Base-by-base conservation (phyloP, 1,140 invertebrate species). In the Eupristina koningsbergeri region DNA sequence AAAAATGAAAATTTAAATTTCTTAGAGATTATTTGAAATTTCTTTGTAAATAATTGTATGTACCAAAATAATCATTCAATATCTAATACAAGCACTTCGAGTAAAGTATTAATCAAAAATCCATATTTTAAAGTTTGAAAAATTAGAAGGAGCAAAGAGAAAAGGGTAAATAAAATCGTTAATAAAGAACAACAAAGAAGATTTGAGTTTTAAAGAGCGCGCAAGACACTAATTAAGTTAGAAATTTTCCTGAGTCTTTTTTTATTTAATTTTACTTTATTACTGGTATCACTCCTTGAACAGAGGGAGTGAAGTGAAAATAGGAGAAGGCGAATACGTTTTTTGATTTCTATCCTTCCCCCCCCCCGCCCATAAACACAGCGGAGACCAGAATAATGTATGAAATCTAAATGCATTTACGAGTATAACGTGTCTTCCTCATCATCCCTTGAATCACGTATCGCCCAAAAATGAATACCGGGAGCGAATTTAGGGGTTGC, bases 391-490 rank as follows among this genome's bases (percentile, higher is more conserved):
- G 47, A n/a, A n/a, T n/a, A n/a, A n/a, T n/a, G n/a, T n/a, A n/a
- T n/a, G n/a, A n/a, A n/a, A n/a, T n/a, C n/a, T n/a, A n/a, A n/a
- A n/a, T n/a, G n/a, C n/a, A n/a, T n/a, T n/a, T n/a, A n/a, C n/a
- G n/a, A n/a, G n/a, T n/a, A n/a, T n/a, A n/a, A n/a, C n/a, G n/a
- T n/a, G n/a, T n/a, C n/a, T n/a, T n/a, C n/a, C n/a, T n/a, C n/a
- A n/a, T n/a, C n/a, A n/a, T n/a, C n/a, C n/a, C n/a, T n/a, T n/a
- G 34, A 39, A 77, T 77, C 69, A 50, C 73, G 73, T 75, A 75
- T 53, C 31, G 13, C 13, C 19, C 29, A 50, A 29, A 50, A 36
- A 13, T 5, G 64, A 36, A 36, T 5, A 13, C 11, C 1, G 34
- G 9, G 34, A 19, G 34, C 41, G 7, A 41, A 19, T 6, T 5